phyloP scores from a whole-genome alignment of 2,113 vertebrate genomes.

The Albula glossodonta region DNA sequence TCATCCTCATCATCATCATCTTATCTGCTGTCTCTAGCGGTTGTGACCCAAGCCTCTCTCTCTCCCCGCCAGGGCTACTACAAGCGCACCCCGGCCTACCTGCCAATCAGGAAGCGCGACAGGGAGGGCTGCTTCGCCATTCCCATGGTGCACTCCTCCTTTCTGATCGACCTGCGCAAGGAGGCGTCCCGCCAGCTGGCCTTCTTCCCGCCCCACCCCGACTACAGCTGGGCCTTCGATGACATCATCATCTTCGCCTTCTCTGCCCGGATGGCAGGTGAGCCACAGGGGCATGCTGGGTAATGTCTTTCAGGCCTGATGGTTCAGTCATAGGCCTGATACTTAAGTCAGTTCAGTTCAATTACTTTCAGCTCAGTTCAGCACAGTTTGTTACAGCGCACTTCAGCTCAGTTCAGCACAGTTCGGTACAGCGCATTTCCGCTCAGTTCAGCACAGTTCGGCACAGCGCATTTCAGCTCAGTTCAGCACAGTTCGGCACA shows the following conservation, averaged over 20 bases:
- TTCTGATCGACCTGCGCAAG: constrained; percentile 81
- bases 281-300: constrained; percentile 28
- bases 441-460: no score
- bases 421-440: no score
- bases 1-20: no score
- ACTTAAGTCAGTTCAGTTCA: no score
- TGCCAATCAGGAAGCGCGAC: constrained; percentile 80
- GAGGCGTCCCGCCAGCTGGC: constrained; percentile 71
- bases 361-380: no score
- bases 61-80: constrained; percentile 77
- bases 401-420: no score
- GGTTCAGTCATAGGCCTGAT: no score
- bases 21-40: background rate
- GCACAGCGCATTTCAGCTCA: no score
- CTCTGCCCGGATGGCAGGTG: constrained; percentile 83
- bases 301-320: background rate
- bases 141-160: constrained; percentile 90
- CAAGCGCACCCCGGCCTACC: constrained; percentile 80
- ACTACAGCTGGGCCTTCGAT: constrained; percentile 85
- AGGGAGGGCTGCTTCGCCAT: constrained; percentile 79
- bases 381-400: no score
- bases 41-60: background rate
- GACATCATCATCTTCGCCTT: constrained; percentile 89
- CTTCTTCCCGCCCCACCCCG: constrained; percentile 79
- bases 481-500: no score